These are phyloP conservation scores for Hartigia nigra DNA, from an alignment of 2,888 invertebrate genomes.

Conservation along the genomic window DNA sequence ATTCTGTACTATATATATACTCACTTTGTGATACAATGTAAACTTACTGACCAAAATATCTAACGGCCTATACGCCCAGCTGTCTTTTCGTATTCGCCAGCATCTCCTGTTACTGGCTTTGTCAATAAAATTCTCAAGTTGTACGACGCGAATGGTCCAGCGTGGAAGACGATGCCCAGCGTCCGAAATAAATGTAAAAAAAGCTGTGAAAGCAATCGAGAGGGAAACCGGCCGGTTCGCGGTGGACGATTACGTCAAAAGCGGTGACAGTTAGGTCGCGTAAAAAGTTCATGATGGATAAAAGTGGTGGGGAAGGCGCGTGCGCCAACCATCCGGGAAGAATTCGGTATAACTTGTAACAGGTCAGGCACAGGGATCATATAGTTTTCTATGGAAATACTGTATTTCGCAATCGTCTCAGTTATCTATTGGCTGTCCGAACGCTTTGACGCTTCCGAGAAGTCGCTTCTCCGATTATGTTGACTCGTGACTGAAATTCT, in stretches of 20 bases:
- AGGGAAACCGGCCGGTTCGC: neutral
- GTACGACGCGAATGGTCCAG: neutral
- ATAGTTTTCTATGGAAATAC: neutral
- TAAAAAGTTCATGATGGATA: neutral
- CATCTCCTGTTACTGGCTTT: neutral
- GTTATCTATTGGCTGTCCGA: neutral
- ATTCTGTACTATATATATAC: neutral
- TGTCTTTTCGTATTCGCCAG: neutral
- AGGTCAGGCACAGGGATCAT: neutral
- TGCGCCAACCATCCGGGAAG: neutral
- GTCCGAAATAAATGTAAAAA: neutral
- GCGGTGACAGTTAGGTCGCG: neutral
- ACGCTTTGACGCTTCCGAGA: neutral
- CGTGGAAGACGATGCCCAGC: neutral
- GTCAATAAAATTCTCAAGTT: neutral
- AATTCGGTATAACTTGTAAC: neutral
- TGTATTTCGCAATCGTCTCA: neutral
- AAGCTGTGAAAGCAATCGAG: neutral
- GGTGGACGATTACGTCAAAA: neutral
- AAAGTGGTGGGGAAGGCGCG: neutral
- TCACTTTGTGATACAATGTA: neutral
- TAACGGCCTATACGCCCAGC: neutral
- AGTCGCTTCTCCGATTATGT: neutral
- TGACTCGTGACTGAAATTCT: neutral
- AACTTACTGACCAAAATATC: neutral